phyloP scores from a whole-genome alignment of 2,888 invertebrate genomes.

The Drosophila greeni region DNA sequence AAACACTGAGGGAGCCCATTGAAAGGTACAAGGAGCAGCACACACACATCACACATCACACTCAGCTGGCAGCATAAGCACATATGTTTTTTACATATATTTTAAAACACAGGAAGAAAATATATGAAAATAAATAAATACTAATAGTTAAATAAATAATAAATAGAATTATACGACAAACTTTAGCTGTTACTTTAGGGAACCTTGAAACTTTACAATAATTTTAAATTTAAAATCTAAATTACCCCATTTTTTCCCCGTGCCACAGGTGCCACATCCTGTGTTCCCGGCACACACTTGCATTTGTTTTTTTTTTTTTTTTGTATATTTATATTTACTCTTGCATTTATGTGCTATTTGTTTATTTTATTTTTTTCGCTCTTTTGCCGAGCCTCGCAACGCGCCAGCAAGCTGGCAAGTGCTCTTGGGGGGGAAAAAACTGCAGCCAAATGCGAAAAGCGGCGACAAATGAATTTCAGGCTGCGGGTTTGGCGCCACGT shows the following conservation, averaged over 20 bases:
- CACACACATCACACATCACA: neutral
- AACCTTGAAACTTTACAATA: too few species aligned
- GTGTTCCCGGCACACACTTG: neutral
- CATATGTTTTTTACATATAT: conserved; percentile 43
- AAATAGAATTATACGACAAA: too few species aligned
- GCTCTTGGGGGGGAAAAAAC: conserved; percentile 51
- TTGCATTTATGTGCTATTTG: conserved; percentile 14
- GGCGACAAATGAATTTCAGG: conserved; percentile 22
- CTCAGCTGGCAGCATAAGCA: conserved; percentile 6
- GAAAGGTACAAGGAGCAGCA: conserved; percentile 16
- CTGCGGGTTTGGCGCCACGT: neutral
- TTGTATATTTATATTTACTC: conserved; percentile 6
- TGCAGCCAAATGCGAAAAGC: conserved; percentile 32
- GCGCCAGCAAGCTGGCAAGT: conserved; percentile 61
- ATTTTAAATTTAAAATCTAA: too few species aligned
- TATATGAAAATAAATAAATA: too few species aligned
- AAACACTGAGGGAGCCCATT: conserved; percentile 26
- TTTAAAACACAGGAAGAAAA: neutral
- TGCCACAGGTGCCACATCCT: conserved; percentile 8
- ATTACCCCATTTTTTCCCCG: neutral
- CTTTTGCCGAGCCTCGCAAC: conserved; percentile 34
- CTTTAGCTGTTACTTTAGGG: too few species aligned
- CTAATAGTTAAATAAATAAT: too few species aligned
- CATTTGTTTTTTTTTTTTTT: conserved; percentile 13
- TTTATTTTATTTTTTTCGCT: conserved; percentile 1